These are phyloP conservation scores for Stylophora pistillata DNA, from an alignment of 64 coral and sea anemone genomes.

Conservation along the genomic window DNA sequence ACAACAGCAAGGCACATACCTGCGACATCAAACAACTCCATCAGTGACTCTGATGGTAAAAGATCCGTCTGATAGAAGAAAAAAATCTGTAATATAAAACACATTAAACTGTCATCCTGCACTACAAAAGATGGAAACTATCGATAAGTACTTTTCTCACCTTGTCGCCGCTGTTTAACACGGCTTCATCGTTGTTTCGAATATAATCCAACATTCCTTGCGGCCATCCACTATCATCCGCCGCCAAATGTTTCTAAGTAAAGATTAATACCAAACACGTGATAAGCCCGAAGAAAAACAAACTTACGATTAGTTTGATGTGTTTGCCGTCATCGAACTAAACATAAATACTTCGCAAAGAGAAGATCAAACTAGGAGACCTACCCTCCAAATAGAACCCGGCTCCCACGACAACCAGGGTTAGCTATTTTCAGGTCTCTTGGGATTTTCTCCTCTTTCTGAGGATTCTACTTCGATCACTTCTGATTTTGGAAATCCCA, in stretches of 20 bases:
- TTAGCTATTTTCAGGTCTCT: no score
- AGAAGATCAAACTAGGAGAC: no score
- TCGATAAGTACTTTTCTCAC: constrained; percentile 9
- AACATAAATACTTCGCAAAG: no score
- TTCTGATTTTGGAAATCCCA: no score
- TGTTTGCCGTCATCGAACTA: no score
- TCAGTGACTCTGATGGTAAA: constrained; percentile 79
- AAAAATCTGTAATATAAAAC: constrained; percentile 65
- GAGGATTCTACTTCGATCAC: no score
- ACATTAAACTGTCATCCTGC: not conserved
- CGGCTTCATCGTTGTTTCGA: constrained; percentile 88
- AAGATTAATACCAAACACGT: not conserved
- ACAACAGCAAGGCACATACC: constrained; percentile 48
- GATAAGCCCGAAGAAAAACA: not conserved
- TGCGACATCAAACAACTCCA: constrained; percentile 90
- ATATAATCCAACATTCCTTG: constrained; percentile 88
- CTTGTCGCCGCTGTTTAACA: constrained; percentile 92
- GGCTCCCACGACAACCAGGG: no score
- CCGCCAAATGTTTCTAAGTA: constrained; percentile 46
- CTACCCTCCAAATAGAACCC: no score
- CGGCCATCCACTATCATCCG: constrained; percentile 57
- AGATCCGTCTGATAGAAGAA: constrained; percentile 91
- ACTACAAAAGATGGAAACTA: not conserved
- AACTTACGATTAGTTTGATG: no score
- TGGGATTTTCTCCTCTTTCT: no score